Evolutionary conservation across 2,113 vertebrate genomes (phyloP).

Genomic region (Callipepla californica): DNA sequence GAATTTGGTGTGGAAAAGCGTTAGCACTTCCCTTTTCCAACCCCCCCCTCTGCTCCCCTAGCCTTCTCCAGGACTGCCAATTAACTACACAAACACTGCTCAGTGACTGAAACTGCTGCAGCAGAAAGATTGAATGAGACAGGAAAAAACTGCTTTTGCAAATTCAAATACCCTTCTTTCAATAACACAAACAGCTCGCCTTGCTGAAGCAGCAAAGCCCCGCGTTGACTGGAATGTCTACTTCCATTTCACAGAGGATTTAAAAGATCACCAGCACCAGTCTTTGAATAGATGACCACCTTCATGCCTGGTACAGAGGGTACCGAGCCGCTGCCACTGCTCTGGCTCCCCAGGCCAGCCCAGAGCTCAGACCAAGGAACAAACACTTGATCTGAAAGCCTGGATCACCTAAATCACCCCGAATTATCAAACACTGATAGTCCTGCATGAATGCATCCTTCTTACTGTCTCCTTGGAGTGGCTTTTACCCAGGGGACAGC

Average conservation of each 20-base stretch:
- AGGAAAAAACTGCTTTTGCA: not conserved
- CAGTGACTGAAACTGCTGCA: not conserved
- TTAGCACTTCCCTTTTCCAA: not conserved
- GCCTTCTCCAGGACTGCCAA: not conserved
- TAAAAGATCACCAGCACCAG: conserved; percentile 28
- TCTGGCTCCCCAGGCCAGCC: not conserved
- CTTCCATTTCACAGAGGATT: conserved; percentile 46
- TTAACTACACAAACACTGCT: not conserved
- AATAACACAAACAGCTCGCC: conserved; percentile 32
- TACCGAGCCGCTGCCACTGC: not conserved
- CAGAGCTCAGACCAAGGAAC: not conserved
- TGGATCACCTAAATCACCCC: not conserved
- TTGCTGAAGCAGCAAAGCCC: conserved; percentile 42
- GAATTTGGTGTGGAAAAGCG: not conserved
- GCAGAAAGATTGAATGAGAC: not conserved
- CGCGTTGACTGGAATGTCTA: not conserved
- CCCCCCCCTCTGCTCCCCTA: not conserved
- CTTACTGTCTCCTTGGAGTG: not conserved
- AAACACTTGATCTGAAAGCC: not conserved
- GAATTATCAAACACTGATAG: not conserved
- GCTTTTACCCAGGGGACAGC: not conserved
- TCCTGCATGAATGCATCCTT: not conserved
- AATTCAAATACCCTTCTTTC: conserved; percentile 6
- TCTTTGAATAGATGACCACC: not conserved
- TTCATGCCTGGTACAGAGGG: accelerated